These are phyloP conservation scores for Acropternis orthonyx DNA, from an alignment of 2,797 vertebrate species.

Conservation along the genomic window DNA sequence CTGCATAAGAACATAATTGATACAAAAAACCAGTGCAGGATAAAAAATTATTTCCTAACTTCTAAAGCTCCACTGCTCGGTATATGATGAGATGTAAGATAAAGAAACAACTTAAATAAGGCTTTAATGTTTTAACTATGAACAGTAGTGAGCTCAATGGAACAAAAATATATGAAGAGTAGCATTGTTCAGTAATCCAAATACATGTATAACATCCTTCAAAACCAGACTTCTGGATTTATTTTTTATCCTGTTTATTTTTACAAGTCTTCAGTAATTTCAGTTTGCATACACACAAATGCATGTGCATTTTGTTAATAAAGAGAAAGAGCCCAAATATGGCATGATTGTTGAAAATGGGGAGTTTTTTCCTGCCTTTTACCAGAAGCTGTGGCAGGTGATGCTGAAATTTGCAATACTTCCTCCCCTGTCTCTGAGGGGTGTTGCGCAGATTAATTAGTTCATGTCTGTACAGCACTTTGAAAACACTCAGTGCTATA, in stretches of 20 bases:
- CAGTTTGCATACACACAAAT: not conserved
- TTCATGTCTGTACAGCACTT: constrained; percentile 16
- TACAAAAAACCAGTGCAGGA: not conserved
- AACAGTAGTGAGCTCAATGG: not conserved
- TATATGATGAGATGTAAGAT: not conserved
- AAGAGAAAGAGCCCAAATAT: not conserved
- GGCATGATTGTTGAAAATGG: not conserved
- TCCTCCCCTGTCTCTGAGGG: not conserved
- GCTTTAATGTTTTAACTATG: not conserved
- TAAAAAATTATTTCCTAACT: not conserved
- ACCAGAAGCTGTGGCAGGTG: not conserved
- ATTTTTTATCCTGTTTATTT: not conserved
- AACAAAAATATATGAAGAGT: not conserved
- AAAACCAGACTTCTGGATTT: not conserved
- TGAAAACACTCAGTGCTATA: constrained; percentile 21
- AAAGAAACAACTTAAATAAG: not conserved
- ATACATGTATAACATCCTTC: not conserved
- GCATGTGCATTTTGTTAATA: not conserved
- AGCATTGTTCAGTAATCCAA: not conserved
- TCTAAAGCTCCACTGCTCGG: not conserved
- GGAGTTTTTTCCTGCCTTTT: not conserved
- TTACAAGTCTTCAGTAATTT: not conserved
- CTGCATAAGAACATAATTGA: not conserved
- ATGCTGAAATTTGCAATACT: not conserved
- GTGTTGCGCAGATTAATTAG: constrained; percentile 37